Percentiles rank a stretch among this genome's conserved stretches.
Conservation (phyloP, 2,888 invertebrate species). For the Diarsia mendica region DNA sequence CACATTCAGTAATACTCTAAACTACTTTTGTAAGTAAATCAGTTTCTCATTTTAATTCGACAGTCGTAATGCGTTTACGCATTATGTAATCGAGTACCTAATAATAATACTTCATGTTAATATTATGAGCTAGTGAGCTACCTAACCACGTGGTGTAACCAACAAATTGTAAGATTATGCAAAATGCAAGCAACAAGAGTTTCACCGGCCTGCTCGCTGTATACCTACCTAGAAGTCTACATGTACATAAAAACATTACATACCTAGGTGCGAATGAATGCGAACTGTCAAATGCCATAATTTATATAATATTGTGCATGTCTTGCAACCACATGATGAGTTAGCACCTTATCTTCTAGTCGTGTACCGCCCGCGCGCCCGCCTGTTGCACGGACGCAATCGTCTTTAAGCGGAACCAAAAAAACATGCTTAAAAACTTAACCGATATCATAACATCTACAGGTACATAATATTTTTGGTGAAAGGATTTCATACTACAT, state of each 20-base stretch:
- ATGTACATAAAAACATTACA: conserved; percentile 32
- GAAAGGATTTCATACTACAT: neutral
- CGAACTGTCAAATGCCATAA: conserved; percentile 57
- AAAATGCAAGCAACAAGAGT: conserved; percentile 69
- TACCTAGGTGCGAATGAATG: conserved; percentile 68
- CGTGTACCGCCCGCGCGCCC: too few relatives aligned
- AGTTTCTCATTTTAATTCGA: conserved; percentile 33
- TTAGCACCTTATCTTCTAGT: conserved; percentile 41
- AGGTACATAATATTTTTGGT: neutral
- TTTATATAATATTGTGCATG: conserved; percentile 57
- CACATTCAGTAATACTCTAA: neutral
- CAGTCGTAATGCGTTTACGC: conserved; percentile 25
- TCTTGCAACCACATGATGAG: conserved; percentile 41
- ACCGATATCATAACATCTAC: neutral
- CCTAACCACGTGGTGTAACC: conserved; percentile 69
- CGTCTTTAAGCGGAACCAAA: conserved; percentile 3
- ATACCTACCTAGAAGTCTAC: conserved; percentile 9
- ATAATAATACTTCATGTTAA: conserved; percentile 55
- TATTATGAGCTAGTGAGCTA: conserved; percentile 52
- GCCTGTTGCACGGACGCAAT: conserved; percentile 15
- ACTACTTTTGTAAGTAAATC: conserved; percentile 17
- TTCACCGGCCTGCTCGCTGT: conserved; percentile 64
- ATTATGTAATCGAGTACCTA: conserved; percentile 60
- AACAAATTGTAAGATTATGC: conserved; percentile 76
- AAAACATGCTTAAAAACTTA: neutral